Conservation (phyloP, 2,888 invertebrate species). For the Merodon equestris region DNA sequence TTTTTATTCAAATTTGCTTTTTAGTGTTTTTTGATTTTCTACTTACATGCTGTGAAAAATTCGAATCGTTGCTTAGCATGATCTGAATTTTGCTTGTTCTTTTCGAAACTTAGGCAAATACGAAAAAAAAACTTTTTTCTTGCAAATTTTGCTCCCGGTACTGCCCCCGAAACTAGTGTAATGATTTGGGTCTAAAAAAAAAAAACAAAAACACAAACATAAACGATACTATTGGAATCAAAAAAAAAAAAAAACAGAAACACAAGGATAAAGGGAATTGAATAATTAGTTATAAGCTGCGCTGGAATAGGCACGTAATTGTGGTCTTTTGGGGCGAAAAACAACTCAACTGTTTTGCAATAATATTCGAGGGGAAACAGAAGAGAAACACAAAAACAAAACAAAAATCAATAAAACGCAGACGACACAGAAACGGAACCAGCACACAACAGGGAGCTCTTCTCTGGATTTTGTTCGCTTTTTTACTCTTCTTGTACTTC, state of each 20-base stretch:
- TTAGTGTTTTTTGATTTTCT: constrained; percentile 56
- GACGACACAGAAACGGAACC: constrained; percentile 49
- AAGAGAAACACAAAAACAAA: constrained; percentile 48
- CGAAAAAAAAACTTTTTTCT: constrained; percentile 42
- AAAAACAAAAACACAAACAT: too few species aligned
- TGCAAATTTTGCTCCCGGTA: constrained; percentile 19
- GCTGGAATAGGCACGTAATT: background rate
- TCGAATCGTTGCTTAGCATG: constrained; percentile 74
- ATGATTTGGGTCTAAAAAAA: constrained; percentile 16
- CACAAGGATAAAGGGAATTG: constrained; percentile 13
- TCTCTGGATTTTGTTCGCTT: constrained; percentile 11
- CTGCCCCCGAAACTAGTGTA: background rate
- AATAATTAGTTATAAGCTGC: constrained; percentile 10
- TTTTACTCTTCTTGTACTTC: constrained; percentile 16
- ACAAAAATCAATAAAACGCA: constrained; percentile 66
- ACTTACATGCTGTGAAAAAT: constrained; percentile 73
- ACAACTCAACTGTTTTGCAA: constrained; percentile 17
- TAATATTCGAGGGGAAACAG: constrained; percentile 52
- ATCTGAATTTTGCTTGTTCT: constrained; percentile 71
- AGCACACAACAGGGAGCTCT: too few species aligned
- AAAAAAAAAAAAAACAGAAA: constrained; percentile 26
- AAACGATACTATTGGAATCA: background rate
- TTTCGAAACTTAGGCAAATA: constrained; percentile 33
- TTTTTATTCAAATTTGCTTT: constrained; percentile 32
- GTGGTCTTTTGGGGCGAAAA: background rate